These are phyloP conservation scores for Brachyrhaphis roseni DNA, from an alignment of 2,797 vertebrate genomes.

Conservation along the genomic window DNA sequence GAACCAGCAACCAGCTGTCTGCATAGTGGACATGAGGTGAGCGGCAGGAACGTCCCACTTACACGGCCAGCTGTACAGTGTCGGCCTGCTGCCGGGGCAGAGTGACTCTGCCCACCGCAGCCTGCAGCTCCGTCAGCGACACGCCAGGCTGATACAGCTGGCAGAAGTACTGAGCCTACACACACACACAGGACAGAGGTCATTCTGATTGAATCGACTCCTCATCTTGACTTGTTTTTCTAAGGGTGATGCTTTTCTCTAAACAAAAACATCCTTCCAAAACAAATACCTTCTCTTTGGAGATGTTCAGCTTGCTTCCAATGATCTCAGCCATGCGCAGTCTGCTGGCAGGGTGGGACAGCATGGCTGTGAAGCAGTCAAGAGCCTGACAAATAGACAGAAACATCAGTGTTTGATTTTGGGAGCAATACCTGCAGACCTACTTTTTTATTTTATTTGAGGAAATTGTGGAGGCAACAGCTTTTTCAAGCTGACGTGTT, in stretches of 20 bases:
- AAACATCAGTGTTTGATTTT: not conserved
- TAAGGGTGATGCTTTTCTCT: not conserved
- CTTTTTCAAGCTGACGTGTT: not conserved
- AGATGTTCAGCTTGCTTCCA: conserved; percentile 95
- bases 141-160: conserved; percentile 92
- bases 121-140: conserved; percentile 84
- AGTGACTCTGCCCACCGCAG: conserved; percentile 85
- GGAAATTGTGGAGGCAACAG: not conserved
- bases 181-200: not conserved
- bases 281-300: conserved; percentile 89
- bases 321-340: conserved; percentile 91
- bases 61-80: conserved; percentile 83
- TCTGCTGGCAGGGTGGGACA: conserved; percentile 83
- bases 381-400: conserved; percentile 82
- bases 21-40: conserved; percentile 37
- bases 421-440: not conserved
- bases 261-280: not conserved
- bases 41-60: conserved; percentile 62
- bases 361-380: conserved; percentile 97
- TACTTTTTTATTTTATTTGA: not conserved
- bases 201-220: not conserved
- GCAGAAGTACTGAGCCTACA: conserved; percentile 91
- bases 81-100: conserved; percentile 85
- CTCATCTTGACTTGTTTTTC: not conserved
- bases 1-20: conserved; percentile 26